Evolutionary conservation across 2,113 vertebrate genomes (phyloP).

Genomic region (Nothobranchius kuhntae): DNA sequence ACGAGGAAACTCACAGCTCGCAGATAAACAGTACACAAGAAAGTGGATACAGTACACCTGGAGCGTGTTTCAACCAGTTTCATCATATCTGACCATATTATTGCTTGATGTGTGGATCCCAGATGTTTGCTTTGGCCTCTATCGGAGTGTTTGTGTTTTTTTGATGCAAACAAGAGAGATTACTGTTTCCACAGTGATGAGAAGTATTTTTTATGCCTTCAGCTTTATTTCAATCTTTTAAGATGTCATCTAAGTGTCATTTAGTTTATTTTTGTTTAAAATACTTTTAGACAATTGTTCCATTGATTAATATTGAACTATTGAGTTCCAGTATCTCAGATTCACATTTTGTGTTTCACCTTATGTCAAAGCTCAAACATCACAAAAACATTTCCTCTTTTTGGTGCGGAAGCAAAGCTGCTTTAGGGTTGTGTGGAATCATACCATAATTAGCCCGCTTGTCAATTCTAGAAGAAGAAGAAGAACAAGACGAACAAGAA

Average conservation of each 20-base stretch:
- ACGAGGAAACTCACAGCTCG: slow-evolving; percentile 15
- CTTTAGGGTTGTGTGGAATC: too few relatives aligned
- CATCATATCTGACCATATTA: slow-evolving; percentile 58
- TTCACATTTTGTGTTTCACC: too few relatives aligned
- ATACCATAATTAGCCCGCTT: too few relatives aligned
- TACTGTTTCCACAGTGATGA: slow-evolving; percentile 7
- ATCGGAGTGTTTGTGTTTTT: slow-evolving; percentile 37
- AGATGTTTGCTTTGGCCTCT: slow-evolving; percentile 40
- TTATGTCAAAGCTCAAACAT: too few relatives aligned
- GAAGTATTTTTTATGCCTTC: slow-evolving; percentile 6
- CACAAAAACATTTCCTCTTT: too few relatives aligned
- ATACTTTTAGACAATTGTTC: not conserved
- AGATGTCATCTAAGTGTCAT: not conserved
- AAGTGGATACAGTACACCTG: slow-evolving; percentile 55
- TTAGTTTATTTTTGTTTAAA: not conserved
- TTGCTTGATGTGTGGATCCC: slow-evolving; percentile 47
- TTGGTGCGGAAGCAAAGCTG: too few relatives aligned
- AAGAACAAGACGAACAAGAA: too few relatives aligned
- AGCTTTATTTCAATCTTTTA: not conserved
- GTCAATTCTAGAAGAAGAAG: too few relatives aligned
- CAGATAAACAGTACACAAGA: slow-evolving; percentile 52
- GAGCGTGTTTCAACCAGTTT: slow-evolving; percentile 64
- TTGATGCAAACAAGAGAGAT: slow-evolving; percentile 6
- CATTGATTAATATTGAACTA: too few relatives aligned
- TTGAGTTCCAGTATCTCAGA: too few relatives aligned